These are phyloP conservation scores for Garra rufa DNA, from an alignment of 2,113 vertebrate species.

Conservation along the genomic window DNA sequence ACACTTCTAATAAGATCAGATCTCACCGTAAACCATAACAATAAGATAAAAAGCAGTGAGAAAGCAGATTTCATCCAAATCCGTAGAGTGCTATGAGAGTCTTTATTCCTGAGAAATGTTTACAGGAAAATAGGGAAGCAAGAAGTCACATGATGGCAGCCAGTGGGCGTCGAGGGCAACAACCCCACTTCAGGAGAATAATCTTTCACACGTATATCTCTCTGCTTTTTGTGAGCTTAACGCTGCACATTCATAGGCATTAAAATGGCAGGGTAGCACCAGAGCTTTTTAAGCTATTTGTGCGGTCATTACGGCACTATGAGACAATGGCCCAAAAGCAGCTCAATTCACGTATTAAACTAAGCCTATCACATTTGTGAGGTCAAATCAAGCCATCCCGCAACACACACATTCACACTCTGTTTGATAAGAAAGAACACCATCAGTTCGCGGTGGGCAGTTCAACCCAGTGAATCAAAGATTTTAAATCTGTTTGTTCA, in stretches of 20 bases:
- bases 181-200: slow-evolving; percentile 70
- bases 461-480: not conserved
- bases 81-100: slow-evolving; percentile 29
- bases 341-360: slow-evolving; percentile 67
- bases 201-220: slow-evolving; percentile 75
- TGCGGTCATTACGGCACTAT: slow-evolving; percentile 45
- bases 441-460: not conserved
- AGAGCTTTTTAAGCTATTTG: slow-evolving; percentile 63
- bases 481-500: not conserved
- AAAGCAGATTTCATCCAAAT: slow-evolving; percentile 34
- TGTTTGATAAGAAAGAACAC: not conserved
- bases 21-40: slow-evolving; percentile 7
- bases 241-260: slow-evolving; percentile 67
- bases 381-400: slow-evolving; percentile 27
- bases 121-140: slow-evolving; percentile 31
- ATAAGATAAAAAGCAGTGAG: slow-evolving; percentile 12
- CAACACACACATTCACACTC: not conserved
- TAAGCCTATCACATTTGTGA: slow-evolving; percentile 71
- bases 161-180: slow-evolving; percentile 56
- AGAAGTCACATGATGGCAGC: slow-evolving; percentile 1
- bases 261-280: slow-evolving; percentile 57
- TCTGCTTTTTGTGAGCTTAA: slow-evolving; percentile 64
- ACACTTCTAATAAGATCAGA: slow-evolving; percentile 18
- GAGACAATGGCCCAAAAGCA: slow-evolving; percentile 63
- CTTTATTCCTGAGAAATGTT: slow-evolving; percentile 11